Evolutionary conservation across 2,113 vertebrate species (phyloP), one percentile per base, ranked within the genome.

Genomic region (Notiomystis cincta): DNA sequence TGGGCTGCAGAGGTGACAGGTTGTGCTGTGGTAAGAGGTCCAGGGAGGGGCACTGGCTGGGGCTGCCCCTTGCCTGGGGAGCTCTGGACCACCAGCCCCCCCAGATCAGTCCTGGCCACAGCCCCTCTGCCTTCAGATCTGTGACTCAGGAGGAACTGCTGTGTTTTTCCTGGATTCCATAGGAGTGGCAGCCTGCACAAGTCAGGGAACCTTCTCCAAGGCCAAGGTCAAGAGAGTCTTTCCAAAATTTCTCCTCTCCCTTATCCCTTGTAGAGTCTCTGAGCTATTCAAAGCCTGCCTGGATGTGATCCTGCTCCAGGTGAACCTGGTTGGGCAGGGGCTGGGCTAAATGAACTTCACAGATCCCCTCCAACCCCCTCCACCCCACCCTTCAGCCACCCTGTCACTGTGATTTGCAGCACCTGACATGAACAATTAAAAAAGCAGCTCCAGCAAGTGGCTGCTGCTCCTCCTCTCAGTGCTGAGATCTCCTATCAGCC

Each of bases 401-500:
- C 15, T 73, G 61, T 15, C 31, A 11, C 70, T 58, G 78, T 3
- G 18, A 47, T 50, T 57, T 89, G 15, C 51, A 65, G 2, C 33
- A 58, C 35, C 64, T 78, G 42, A 50, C 27, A 44, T 0, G 23
- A 15, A 33, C 17, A 92, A 83, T 70, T 71, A 31, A 83, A 93
- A 86, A 91, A 66, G 20, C 45, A 88, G 11, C 57, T 61, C 30
- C 10, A 57, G 5, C 7, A 87, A 87, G 58, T 53, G 66, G 56
- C 16, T 73, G 64, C 70, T 81, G 44, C 51, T 58, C 1, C 38
- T 88, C 51, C 61, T 53, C 69, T 73, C 48, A 84, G 56, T 48
- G 21, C 19, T 10, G 86, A 89, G 82, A 90, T 82, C 67, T 87
- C 65, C 90, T 66, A 93, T 95, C 92, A 86, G 82, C 89, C 58